Conservation (phyloP, 2,113 vertebrate species). For the Hoplias malabaricus region DNA sequence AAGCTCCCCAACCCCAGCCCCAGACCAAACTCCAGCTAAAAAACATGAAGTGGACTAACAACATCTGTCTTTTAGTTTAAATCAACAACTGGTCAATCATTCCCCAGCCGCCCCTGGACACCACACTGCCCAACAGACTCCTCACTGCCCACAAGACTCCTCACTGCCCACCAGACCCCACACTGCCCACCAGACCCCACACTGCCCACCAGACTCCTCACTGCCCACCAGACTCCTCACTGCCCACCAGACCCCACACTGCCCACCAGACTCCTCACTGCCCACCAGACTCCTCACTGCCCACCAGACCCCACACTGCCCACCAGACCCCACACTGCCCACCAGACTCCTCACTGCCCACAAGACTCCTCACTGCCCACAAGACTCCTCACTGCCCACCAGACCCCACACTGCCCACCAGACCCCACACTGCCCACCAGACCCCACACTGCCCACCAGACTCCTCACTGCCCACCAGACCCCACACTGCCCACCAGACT, state of each 20-base stretch:
- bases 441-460: neutral
- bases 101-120: neutral
- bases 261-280: neutral
- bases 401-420: neutral
- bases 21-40: neutral
- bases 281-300: neutral
- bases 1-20: slow-evolving; percentile 10
- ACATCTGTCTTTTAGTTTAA: neutral
- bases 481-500: neutral
- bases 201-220: neutral
- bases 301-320: neutral
- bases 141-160: neutral
- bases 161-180: neutral
- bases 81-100: neutral
- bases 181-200: neutral
- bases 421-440: neutral
- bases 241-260: neutral
- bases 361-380: neutral
- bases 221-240: neutral
- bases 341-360: neutral
- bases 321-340: neutral
- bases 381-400: neutral
- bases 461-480: neutral
- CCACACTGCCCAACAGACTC: neutral
- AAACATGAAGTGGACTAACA: neutral